These are phyloP conservation scores for Boloria euphrosyne DNA, from an alignment of 2,888 invertebrate species.

Conservation along the genomic window DNA sequence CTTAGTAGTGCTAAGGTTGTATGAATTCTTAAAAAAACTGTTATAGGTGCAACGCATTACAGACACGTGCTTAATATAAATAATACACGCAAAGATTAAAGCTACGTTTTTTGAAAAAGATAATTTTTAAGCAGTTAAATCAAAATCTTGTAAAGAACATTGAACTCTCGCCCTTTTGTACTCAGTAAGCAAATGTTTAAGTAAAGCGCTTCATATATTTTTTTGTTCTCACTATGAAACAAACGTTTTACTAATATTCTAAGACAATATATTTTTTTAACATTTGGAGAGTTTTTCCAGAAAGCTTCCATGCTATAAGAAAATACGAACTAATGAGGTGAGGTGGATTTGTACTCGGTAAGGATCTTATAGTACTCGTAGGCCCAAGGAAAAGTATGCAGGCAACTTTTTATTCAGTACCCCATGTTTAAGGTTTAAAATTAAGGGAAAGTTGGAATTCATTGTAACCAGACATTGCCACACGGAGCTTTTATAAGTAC, in stretches of 20 bases:
- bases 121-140: too few species aligned
- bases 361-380: constrained; percentile 9
- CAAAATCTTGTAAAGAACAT: too few species aligned
- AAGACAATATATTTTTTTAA: background rate
- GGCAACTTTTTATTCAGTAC: constrained; percentile 7
- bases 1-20: too few species aligned
- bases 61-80: too few species aligned
- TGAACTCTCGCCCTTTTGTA: too few species aligned
- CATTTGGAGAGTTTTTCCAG: constrained; percentile 9
- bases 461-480: constrained; percentile 33
- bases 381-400: background rate
- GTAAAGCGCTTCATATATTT: too few species aligned
- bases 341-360: constrained; percentile 30
- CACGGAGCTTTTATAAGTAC: constrained; percentile 33
- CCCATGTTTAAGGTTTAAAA: constrained; percentile 17
- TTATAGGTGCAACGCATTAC: too few species aligned
- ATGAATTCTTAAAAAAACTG: too few species aligned
- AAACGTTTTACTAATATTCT: background rate
- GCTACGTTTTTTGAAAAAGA: too few species aligned
- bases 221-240: background rate
- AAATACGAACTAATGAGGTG: constrained; percentile 38
- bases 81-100: too few species aligned
- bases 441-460: constrained; percentile 17
- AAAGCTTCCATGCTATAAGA: constrained; percentile 25
- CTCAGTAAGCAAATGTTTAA: too few species aligned